phyloP scores from a whole-genome alignment of 2,888 invertebrate genomes.

The Argyra leucocephala region DNA sequence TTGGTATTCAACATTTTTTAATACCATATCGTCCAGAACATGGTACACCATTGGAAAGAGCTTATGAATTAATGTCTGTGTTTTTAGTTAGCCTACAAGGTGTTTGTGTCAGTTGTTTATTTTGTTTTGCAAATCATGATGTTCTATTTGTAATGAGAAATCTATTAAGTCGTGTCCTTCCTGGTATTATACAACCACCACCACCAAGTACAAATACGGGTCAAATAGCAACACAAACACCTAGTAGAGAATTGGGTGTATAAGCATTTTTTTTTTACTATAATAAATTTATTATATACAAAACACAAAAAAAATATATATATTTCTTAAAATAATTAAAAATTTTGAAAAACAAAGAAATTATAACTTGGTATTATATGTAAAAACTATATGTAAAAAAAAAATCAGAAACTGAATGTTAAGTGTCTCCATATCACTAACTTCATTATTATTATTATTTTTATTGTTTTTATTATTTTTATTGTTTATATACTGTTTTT shows the following conservation, averaged over 20 bases:
- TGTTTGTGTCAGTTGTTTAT: constrained; percentile 58
- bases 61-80: constrained; percentile 58
- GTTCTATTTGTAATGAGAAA: constrained; percentile 50
- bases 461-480: too few species aligned
- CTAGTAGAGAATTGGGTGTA: constrained; percentile 42
- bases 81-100: constrained; percentile 65
- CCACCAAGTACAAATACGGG: constrained; percentile 40
- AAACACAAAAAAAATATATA: too few species aligned
- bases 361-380: too few species aligned
- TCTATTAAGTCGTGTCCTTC: constrained; percentile 42
- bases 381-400: too few species aligned
- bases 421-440: too few species aligned
- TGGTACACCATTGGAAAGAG: constrained; percentile 48
- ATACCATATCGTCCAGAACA: constrained; percentile 57
- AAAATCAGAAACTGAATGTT: too few species aligned
- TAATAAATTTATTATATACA: too few species aligned
- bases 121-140: constrained; percentile 69
- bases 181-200: constrained; percentile 34
- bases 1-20: constrained; percentile 63
- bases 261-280: constrained; percentile 24
- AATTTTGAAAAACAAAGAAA: neutral
- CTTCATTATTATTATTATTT: too few species aligned
- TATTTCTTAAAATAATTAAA: neutral
- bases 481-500: too few species aligned
- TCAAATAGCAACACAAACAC: constrained; percentile 41